Conservation (phyloP, 2,888 invertebrate genomes). For the Metalampra italica region DNA sequence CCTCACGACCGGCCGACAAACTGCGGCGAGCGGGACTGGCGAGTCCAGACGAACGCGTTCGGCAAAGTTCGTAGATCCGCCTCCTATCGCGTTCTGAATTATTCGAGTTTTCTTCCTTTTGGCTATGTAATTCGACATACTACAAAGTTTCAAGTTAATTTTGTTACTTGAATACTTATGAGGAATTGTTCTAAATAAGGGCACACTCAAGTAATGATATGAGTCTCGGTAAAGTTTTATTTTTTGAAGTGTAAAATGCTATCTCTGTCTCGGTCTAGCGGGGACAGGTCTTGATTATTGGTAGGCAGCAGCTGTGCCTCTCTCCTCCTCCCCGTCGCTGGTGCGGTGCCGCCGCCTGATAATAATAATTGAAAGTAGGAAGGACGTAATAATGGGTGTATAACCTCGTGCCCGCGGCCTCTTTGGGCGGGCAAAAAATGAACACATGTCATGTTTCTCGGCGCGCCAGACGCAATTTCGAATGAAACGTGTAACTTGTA, state of each 20-base stretch:
- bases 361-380: constrained; percentile 79
- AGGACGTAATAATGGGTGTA: constrained; percentile 79
- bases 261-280: constrained; percentile 59
- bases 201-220: not conserved
- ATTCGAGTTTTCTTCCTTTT: constrained; percentile 30
- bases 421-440: constrained; percentile 79
- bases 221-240: constrained; percentile 12
- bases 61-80: constrained; percentile 72
- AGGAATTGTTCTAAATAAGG: not conserved
- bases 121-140: not conserved
- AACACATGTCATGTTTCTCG: constrained; percentile 51
- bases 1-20: constrained; percentile 76
- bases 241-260: constrained; percentile 29
- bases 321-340: constrained; percentile 77
- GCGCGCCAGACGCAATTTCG: constrained; percentile 33
- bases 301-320: constrained; percentile 80
- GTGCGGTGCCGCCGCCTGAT: constrained; percentile 71
- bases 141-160: not conserved
- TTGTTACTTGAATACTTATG: not conserved
- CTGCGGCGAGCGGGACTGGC: constrained; percentile 72
- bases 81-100: constrained; percentile 71
- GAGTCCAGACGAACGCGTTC: constrained; percentile 47
- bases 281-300: constrained; percentile 76
- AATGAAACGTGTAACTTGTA: constrained; percentile 46
- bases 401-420: constrained; percentile 78